Evolutionary conservation across 2,113 vertebrate genomes (phyloP), one percentile per base, ranked within the genome.

Genomic region (Upupa epops): DNA sequence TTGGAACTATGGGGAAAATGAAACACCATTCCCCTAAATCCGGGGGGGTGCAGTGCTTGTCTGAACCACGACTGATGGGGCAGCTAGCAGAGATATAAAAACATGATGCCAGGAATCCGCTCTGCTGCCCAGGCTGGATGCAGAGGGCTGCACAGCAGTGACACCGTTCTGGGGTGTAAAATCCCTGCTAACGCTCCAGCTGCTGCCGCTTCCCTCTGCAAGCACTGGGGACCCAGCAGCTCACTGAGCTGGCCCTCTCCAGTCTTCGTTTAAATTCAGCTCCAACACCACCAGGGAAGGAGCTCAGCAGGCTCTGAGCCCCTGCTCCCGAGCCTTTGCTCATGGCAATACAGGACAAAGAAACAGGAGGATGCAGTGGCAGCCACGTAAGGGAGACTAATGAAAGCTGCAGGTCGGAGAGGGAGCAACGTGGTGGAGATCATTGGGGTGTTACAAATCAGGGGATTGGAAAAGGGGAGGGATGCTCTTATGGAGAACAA

Each of bases 21-120:
- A 66, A 77, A 9, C 15, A 46, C 9, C 60, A 4, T 6, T 24
- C 1, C 63, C 14, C 4, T 14, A 8, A 72, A 21, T 0, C 25
- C 17, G 31, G 10, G 25, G 36, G 31, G 34, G 16, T 0, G 2
- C 0, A 0, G 65, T 17, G 29, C 29, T 45, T 4, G 10, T 22
- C 59, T 64, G 19, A 31, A 90, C 4, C 0, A 5, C 49, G 31
- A 3, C 10, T 13, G 5, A 19, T 59, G 10, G 34, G 51, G 31
- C 51, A 64, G 29, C 48, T 42, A 40, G 71, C 8, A 63, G 29
- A 51, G 34, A 64, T 0, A 1, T 26, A 11, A 29, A 36, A 45
- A 51, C 7, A 0, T 0, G 3, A 12, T 3, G 31, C 13, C 78
- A 83, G 64, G 18, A 79, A 34, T 12, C 8, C 3, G 12, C 36